Evolutionary conservation across 1,140 invertebrate species (phyloP).

Genomic region (Zaprionus ornatus): DNA sequence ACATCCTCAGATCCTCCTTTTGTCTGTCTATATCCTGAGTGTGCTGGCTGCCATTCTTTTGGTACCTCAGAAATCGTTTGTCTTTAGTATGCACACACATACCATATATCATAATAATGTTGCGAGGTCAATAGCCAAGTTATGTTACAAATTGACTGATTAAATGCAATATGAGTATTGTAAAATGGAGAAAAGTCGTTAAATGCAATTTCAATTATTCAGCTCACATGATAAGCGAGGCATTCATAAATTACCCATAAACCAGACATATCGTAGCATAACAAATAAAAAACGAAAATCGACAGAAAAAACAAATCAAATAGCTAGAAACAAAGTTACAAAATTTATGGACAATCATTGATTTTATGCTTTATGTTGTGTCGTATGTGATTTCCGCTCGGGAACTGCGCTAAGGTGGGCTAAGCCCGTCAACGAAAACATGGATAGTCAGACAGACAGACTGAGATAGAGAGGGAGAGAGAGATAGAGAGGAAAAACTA

Average conservation of each 20-base stretch:
- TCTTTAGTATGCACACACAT: neutral
- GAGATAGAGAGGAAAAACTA: slow-evolving; percentile 21
- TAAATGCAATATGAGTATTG: slow-evolving; percentile 45
- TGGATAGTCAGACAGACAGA: neutral
- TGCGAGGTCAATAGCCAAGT: slow-evolving; percentile 36
- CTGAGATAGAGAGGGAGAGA: slow-evolving; percentile 24
- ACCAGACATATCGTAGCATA: slow-evolving; percentile 43
- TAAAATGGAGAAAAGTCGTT: slow-evolving; percentile 50
- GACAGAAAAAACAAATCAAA: slow-evolving; percentile 22
- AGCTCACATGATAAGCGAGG: slow-evolving; percentile 66
- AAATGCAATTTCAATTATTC: slow-evolving; percentile 66
- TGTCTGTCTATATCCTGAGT: no score
- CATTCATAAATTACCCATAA: slow-evolving; percentile 82
- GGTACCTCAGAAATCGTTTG: neutral
- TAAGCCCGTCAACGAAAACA: slow-evolving; percentile 51
- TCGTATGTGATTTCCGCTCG: slow-evolving; percentile 79
- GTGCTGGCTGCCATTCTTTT: neutral
- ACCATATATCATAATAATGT: neutral
- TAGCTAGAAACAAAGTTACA: slow-evolving; percentile 45
- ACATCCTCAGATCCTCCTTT: neutral
- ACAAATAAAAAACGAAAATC: slow-evolving; percentile 27
- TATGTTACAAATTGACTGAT: slow-evolving; percentile 56
- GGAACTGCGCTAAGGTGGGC: slow-evolving; percentile 72
- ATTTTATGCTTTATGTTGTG: slow-evolving; percentile 78
- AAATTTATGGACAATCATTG: slow-evolving; percentile 72